A percentile compares a stretch with the other conserved stretches of the same genome.
These are phyloP conservation scores for Stichopus chloronotus DNA, from an alignment of 35 echinoderm and acorn worm species.

Conservation along the genomic window DNA sequence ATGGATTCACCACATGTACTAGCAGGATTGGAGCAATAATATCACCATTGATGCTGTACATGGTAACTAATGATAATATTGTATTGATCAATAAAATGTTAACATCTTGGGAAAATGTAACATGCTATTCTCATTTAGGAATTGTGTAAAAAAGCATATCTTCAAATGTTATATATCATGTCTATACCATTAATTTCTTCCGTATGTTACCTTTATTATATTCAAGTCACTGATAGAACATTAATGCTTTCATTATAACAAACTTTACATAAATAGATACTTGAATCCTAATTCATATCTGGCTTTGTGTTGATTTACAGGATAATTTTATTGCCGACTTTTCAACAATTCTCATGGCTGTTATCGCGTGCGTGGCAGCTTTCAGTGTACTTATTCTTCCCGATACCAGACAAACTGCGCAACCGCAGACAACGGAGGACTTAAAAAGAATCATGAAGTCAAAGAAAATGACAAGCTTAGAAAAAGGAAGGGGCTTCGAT, in stretches of 20 bases:
- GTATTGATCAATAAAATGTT: too few species aligned
- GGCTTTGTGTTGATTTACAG: background rate
- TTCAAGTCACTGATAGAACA: too few species aligned
- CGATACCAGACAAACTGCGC: background rate
- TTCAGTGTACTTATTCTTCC: background rate
- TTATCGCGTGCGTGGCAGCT: background rate
- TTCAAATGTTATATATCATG: too few species aligned
- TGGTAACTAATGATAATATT: background rate
- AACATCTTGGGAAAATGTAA: too few species aligned
- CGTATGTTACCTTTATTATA: too few species aligned
- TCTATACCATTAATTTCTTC: too few species aligned
- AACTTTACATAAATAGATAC: too few species aligned
- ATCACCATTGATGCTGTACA: conserved; percentile 18
- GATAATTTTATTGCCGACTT: conserved; percentile 1
- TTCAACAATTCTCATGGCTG: background rate
- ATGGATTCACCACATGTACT: background rate
- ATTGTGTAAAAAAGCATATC: too few species aligned
- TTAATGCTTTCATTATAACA: too few species aligned
- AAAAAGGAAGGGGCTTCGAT: too few species aligned
- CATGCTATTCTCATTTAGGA: too few species aligned
- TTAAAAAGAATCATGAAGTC: conserved; percentile 7
- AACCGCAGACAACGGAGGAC: background rate
- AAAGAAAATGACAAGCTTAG: background rate
- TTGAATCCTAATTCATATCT: too few species aligned
- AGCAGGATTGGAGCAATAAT: background rate